Evolutionary conservation across 2,888 invertebrate species (phyloP), one percentile per base, ranked within the genome.

Genomic region (Unio delphinus): DNA sequence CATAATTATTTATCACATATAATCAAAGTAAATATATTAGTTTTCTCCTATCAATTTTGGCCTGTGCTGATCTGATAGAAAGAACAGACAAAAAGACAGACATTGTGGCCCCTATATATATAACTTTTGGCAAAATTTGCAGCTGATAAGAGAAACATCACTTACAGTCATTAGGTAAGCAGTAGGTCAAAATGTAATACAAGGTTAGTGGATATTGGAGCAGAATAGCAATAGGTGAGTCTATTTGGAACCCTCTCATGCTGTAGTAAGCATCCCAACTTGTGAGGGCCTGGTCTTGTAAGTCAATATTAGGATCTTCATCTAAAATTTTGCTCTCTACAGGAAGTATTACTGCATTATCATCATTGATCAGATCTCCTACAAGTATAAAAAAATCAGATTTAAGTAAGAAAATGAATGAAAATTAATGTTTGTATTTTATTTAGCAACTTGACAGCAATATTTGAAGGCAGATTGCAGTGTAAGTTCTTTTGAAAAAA

Each of bases 171-270:
- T 73, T 60, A 30, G 77, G 74, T 0, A 85, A 66, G 61, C 81
- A 78, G 15, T 79, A 64, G 45, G 80, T 80, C 28, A 87, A 63
- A 30, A 88, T 81, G 67, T 84, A 79, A 65, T 86, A 89, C 26
- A 89, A 56, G 1, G 89, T 89, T 26, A 89, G 78, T 3, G 87
- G 85, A 75, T 83, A 87, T 45, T 82, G 84, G 15, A 89, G 81
- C 0, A 89, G 74, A 8, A 84, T 77, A 26, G 88, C 86, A 7
- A 87, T 70, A 6, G 88, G 89, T 15, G 87, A 88, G 65, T 84
- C 80, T 4, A 86, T 71, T 26, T 75, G 67, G 23, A 89, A 81
- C 7, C 86, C 84, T 57, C 85, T 65, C 65, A 74, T 81, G 15
- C 61, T 68, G 68, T 84, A 86, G 67, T 86, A 86, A 6, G 76